Conservation (phyloP, 2,113 vertebrate genomes). For the Galeopterus variegatus region DNA sequence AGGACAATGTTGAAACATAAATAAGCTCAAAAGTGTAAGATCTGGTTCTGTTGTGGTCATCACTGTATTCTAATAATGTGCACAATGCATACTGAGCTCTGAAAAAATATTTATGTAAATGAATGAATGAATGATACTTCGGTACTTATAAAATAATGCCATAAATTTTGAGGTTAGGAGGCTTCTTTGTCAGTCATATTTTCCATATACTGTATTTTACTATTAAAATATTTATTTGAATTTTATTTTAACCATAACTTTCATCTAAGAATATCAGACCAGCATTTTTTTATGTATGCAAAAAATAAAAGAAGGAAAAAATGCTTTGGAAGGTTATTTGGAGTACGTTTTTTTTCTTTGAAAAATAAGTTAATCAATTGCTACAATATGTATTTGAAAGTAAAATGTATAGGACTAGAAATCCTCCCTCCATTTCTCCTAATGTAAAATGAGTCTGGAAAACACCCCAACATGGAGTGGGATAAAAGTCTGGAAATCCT, state of each 20-base stretch:
- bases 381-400: neutral
- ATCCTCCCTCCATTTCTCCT: neutral
- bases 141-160: neutral
- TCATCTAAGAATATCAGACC: neutral
- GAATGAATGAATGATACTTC: neutral
- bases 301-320: too few species aligned
- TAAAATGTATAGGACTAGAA: neutral
- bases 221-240: neutral
- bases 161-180: neutral
- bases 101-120: neutral
- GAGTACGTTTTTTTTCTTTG: neutral
- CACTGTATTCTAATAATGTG: neutral
- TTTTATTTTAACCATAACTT: conserved; percentile 2
- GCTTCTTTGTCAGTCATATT: neutral
- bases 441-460: neutral
- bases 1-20: neutral
- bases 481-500: neutral
- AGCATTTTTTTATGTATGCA: neutral
- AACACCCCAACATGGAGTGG: fast-evolving
- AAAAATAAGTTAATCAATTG: neutral
- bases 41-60: neutral
- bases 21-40: neutral
- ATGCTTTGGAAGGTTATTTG: neutral
- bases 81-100: neutral
- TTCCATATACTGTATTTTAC: neutral